Percentiles rank a stretch among this genome's conserved stretches.
phyloP scores from a whole-genome alignment of 64 coral and sea anemone genomes.

The Exaiptasia diaphana region DNA sequence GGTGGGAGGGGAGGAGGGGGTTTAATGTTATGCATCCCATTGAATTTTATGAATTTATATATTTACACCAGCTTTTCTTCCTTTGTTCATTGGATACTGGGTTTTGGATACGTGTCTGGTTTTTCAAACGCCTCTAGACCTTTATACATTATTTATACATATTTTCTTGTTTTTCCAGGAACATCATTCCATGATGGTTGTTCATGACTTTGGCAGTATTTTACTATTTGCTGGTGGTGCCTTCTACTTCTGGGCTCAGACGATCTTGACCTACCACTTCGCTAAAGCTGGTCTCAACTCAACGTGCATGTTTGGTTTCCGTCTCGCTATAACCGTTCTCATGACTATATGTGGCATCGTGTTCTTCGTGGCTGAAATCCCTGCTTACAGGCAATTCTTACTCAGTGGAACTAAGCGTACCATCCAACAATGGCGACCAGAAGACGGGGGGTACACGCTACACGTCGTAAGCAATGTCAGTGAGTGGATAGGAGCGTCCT shows the following conservation, averaged over 20 bases:
- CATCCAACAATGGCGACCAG: constrained; percentile 29
- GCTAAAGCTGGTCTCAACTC: constrained; percentile 42
- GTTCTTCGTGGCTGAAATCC: constrained; percentile 49
- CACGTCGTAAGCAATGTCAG: constrained; percentile 55
- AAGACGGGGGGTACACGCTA: constrained; percentile 31
- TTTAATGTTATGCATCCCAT: too few species aligned
- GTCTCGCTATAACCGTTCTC: constrained; percentile 47
- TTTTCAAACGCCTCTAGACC: too few species aligned
- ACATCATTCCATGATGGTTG: constrained; percentile 3
- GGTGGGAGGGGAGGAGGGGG: too few species aligned
- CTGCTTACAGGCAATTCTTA: constrained; percentile 17
- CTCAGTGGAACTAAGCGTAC: neutral
- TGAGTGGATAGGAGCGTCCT: constrained; percentile 62
- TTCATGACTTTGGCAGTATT: constrained; percentile 60
- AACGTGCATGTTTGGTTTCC: constrained; percentile 33
- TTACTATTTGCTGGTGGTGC: constrained; percentile 67
- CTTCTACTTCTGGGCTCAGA: constrained; percentile 75
- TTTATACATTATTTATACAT: too few species aligned
- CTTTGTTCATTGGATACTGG: too few species aligned
- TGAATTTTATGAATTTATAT: too few species aligned
- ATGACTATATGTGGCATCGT: constrained; percentile 19
- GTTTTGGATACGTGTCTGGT: too few species aligned
- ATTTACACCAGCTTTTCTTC: too few species aligned
- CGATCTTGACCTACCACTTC: constrained; percentile 62
- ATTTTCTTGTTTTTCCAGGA: constrained; percentile 15